Evolutionary conservation across 2,113 vertebrate genomes (phyloP).

Genomic region (Lonchura striata): DNA sequence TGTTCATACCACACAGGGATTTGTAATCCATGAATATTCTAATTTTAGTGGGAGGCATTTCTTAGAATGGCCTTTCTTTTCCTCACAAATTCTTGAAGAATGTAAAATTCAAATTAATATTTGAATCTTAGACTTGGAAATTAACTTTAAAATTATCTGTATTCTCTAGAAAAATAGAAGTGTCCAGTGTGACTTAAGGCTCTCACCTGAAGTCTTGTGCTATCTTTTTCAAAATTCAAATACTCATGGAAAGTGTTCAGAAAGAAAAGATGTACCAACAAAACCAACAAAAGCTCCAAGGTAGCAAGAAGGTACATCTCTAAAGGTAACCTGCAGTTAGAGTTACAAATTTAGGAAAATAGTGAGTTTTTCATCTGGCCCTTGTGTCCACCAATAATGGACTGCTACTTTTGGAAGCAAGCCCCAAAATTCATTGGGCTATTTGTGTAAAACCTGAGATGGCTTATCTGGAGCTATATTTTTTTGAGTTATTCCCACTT

Average conservation of each 20-base stretch:
- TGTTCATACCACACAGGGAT: background rate
- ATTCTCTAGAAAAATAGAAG: background rate
- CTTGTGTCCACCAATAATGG: background rate
- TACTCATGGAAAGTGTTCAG: background rate
- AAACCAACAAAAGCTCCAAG: background rate
- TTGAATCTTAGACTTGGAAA: background rate
- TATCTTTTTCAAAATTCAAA: background rate
- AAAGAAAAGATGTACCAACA: background rate
- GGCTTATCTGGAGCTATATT: background rate
- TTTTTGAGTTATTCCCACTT: background rate
- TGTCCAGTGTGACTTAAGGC: background rate
- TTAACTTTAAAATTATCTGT: background rate
- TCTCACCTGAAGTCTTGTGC: background rate
- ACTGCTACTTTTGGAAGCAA: background rate
- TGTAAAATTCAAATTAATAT: background rate
- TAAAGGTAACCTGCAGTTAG: background rate
- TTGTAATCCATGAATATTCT: background rate
- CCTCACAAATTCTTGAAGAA: background rate
- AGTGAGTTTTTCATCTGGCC: background rate
- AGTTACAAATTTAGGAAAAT: background rate
- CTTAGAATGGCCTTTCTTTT: background rate
- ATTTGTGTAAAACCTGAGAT: conserved; percentile 7
- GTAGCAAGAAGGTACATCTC: background rate
- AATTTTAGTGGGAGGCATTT: background rate
- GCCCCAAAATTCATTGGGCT: background rate